Evolutionary conservation across 2,113 vertebrate genomes (phyloP).

Genomic region (Terrapene triunguis): DNA sequence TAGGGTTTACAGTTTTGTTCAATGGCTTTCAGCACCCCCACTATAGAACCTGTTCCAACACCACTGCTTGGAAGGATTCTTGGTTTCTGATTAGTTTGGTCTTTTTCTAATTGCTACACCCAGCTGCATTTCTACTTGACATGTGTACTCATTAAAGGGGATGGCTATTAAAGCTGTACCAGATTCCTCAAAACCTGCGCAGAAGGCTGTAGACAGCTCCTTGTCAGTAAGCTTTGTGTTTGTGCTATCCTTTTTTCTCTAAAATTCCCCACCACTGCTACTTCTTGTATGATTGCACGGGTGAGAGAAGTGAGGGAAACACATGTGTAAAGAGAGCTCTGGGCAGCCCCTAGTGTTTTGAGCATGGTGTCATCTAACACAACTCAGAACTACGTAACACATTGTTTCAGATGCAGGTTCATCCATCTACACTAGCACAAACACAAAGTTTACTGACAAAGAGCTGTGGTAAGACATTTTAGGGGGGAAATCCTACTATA

Average conservation of each 20-base stretch:
- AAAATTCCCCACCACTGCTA: background rate
- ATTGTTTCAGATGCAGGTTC: background rate
- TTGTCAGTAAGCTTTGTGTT: background rate
- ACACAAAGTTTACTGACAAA: too few relatives aligned
- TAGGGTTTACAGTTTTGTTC: too few relatives aligned
- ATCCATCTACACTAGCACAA: background rate
- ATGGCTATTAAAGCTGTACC: background rate
- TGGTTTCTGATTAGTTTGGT: background rate
- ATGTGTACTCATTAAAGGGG: background rate
- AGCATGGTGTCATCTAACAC: background rate
- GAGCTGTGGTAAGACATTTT: background rate
- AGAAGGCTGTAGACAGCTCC: background rate
- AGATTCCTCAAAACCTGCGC: background rate
- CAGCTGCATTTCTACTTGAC: background rate
- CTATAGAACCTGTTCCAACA: too few relatives aligned
- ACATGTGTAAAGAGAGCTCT: background rate
- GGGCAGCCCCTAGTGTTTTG: background rate
- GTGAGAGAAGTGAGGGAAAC: background rate
- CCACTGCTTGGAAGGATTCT: background rate
- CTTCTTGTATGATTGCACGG: background rate
- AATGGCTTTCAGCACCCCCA: too few relatives aligned
- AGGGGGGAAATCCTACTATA: background rate
- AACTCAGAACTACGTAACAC: background rate
- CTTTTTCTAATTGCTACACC: background rate
- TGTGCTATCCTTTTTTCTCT: too few relatives aligned